phyloP scores from a whole-genome alignment of 2,888 invertebrate genomes.

The Acholoe squamosa region DNA sequence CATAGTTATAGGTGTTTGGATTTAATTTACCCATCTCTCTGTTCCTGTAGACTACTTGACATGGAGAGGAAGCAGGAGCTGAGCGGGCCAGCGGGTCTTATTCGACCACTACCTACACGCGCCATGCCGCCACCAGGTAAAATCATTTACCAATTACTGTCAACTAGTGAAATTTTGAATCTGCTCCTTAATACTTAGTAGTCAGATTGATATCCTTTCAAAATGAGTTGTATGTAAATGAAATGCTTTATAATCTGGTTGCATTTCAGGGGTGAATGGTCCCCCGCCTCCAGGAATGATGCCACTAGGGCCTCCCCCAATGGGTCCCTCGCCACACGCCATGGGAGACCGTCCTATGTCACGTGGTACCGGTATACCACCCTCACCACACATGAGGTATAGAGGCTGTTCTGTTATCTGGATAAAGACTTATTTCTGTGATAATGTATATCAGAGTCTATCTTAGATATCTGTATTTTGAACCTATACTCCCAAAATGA shows the following conservation, averaged over 20 bases:
- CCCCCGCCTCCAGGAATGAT: slow-evolving; percentile 1
- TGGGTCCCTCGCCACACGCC: slow-evolving; percentile 54
- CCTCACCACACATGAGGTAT: slow-evolving; percentile 61
- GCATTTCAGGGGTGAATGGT: neutral
- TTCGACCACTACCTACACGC: slow-evolving; percentile 78
- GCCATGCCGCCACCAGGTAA: slow-evolving; percentile 77
- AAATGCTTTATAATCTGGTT: neutral
- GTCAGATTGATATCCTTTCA: too few species aligned
- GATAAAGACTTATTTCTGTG: neutral
- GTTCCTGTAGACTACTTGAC: slow-evolving; percentile 75
- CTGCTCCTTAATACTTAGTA: too few species aligned
- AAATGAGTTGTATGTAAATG: too few species aligned
- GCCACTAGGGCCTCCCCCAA: neutral
- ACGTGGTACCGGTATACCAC: slow-evolving; percentile 31
- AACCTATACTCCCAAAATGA: too few species aligned
- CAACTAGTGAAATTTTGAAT: too few species aligned
- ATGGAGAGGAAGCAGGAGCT: slow-evolving; percentile 75
- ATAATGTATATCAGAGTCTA: neutral
- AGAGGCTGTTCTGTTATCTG: neutral
- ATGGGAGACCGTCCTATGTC: slow-evolving; percentile 45
- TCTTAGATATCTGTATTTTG: too few species aligned
- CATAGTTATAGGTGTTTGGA: too few species aligned
- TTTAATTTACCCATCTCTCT: neutral
- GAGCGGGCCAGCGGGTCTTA: slow-evolving; percentile 74
- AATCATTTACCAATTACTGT: too few species aligned